Evolutionary conservation across 2,113 vertebrate genomes (phyloP), one percentile per base, ranked within the genome.

Genomic region (Ia io): DNA sequence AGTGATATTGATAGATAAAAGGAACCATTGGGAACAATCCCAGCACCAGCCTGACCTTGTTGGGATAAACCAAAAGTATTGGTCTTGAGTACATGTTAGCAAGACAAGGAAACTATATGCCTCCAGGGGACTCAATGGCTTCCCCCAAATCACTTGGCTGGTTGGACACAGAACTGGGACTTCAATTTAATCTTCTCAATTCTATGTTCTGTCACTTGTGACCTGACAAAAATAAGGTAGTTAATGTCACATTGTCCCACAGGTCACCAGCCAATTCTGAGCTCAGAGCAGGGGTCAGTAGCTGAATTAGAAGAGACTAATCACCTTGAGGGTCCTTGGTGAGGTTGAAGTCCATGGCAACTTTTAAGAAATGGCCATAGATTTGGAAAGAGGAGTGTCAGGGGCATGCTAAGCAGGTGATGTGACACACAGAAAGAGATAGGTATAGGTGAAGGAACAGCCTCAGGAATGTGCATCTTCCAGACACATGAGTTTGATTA

Each of bases 1-100:
- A 56, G 9, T 0, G n/a, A 61, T 1, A 0, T 14, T n/a, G 1
- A 8, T 14, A 22, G 17, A 1, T 40, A 23, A 32, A 1, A 77
- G 35, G n/a, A 53, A 1, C 20, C 23, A 8, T 14, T 23, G 28
- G 47, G 35, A 42, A 59, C 76, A n/a, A 76, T 47, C 9, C 47
- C 28, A 84, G 59, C 1, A 77, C 40, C 13, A 20, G 2, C 7
- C 28, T 56, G 22, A n/a, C 35, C 6, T 12, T 78, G 13, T 42
- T 44, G 25, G 67, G 51, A 40, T 51, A 51, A 91, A 59, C 49
- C 30, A 61, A 40, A 42, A 74, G 32, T 18, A 40, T 32, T 7
- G 3, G 44, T 65, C 16, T 65, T 53, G 49, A 65, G 7, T 13
- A 2, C 2, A 47, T 13, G 30, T 56, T 18, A 82, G 67, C 16